These are phyloP conservation scores for Muraenolepis orangiensis DNA, from an alignment of 2,797 vertebrate genomes.

Conservation along the genomic window DNA sequence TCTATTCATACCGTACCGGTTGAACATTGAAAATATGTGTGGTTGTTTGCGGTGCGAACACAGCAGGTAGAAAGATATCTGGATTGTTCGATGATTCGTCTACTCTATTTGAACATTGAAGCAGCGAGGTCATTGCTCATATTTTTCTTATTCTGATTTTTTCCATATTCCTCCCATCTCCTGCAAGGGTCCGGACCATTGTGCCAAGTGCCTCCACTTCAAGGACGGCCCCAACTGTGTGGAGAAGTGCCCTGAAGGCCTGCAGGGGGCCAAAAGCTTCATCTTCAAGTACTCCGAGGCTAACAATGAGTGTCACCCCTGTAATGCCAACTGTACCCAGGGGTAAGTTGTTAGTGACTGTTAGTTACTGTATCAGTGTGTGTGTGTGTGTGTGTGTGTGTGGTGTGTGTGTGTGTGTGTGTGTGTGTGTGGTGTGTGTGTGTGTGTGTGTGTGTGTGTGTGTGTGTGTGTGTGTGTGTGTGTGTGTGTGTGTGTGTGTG, in stretches of 20 bases:
- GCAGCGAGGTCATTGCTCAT: not conserved
- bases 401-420: too few species aligned
- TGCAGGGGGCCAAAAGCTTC: constrained; percentile 85
- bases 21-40: too few species aligned
- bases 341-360: constrained; percentile 73
- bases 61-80: too few species aligned
- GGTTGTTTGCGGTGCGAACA: too few species aligned
- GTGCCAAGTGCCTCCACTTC: constrained; percentile 85
- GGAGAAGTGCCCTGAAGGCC: constrained; percentile 86
- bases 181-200: constrained; percentile 83
- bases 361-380: not conserved
- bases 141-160: not conserved
- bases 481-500: too few species aligned
- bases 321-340: constrained; percentile 86
- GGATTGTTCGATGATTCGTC: too few species aligned
- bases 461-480: not conserved
- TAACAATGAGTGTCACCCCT: constrained; percentile 83
- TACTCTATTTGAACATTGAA: not conserved
- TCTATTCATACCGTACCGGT: too few species aligned
- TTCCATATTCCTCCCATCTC: constrained; percentile 24
- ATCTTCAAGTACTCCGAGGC: constrained; percentile 87
- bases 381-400: constrained; percentile 1
- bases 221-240: constrained; percentile 90
- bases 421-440: too few species aligned
- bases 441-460: not conserved